phyloP scores from a whole-genome alignment of 2,113 vertebrate species.

The Mobula hypostoma region DNA sequence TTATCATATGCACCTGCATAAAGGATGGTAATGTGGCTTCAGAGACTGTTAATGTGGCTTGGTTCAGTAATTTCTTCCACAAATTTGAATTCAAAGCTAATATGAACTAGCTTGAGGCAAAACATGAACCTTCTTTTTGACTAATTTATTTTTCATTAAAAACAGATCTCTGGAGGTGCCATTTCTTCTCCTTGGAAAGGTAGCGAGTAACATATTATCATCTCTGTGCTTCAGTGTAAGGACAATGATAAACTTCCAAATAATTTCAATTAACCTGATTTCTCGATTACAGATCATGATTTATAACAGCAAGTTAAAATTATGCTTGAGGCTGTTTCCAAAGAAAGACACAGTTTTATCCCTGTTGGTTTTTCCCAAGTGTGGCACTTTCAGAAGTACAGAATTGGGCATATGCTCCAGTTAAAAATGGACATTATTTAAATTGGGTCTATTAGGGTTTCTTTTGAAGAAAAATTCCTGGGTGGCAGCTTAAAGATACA shows the following conservation, averaged over 20 bases:
- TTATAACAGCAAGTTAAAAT: conserved; percentile 20
- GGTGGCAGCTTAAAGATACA: background rate
- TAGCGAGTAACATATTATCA: conserved; percentile 22
- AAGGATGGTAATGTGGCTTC: conserved; percentile 63
- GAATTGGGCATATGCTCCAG: background rate
- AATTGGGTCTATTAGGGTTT: background rate
- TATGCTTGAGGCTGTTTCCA: background rate
- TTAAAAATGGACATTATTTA: background rate
- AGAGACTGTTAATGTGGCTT: conserved; percentile 69
- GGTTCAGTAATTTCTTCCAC: conserved; percentile 75
- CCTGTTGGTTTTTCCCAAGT: background rate
- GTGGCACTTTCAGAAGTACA: background rate
- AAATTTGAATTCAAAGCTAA: conserved; percentile 66
- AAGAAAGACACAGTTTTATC: background rate
- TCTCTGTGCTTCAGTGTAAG: conserved; percentile 7
- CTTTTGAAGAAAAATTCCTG: background rate
- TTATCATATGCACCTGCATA: conserved; percentile 69
- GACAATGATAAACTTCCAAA: conserved; percentile 36
- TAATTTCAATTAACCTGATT: conserved; percentile 38
- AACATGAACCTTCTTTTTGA: conserved; percentile 47
- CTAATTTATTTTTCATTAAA: conserved; percentile 39
- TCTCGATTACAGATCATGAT: conserved; percentile 35
- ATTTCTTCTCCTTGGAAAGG: conserved; percentile 29
- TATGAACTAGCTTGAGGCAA: conserved; percentile 70
- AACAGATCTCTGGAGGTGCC: conserved; percentile 27